These are phyloP conservation scores for Ochotona princeps DNA, from an alignment of 2,113 vertebrate species.

Conservation along the genomic window DNA sequence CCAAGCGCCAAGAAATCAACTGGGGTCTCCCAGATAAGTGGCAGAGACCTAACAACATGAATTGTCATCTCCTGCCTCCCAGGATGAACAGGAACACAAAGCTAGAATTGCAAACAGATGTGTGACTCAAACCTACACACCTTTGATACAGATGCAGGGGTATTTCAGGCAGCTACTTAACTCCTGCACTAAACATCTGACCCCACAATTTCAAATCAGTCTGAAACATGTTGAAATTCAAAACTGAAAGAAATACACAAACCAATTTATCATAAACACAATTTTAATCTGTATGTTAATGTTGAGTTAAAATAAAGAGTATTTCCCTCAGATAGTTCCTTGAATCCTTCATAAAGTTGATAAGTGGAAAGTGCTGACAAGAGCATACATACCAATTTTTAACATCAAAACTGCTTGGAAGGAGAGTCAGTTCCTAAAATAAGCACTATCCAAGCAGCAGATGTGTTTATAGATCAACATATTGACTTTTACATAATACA, in stretches of 20 bases:
- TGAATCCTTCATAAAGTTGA: conserved; percentile 37
- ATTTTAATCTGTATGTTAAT: conserved; percentile 2
- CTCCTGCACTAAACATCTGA: no score
- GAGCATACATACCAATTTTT: conserved; percentile 53
- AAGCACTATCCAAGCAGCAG: conserved; percentile 61
- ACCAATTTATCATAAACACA: conserved; percentile 33
- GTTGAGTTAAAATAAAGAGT: not conserved
- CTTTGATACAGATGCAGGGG: no score
- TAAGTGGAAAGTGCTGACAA: not conserved
- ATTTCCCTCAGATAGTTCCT: conserved; percentile 8
- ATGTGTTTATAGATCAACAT: conserved; percentile 72
- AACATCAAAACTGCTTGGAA: conserved; percentile 46
- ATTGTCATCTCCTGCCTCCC: no score
- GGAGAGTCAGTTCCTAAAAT: conserved; percentile 59
- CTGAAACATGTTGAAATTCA: not conserved
- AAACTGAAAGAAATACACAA: not conserved
- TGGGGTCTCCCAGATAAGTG: no score
- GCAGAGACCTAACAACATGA: no score
- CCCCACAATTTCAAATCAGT: not conserved
- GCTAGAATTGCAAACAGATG: no score
- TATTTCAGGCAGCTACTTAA: no score
- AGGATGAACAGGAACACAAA: no score
- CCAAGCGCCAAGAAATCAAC: no score
- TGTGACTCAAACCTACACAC: no score
- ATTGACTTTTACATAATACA: conserved; percentile 68